These are phyloP conservation scores for Bradypodion pumilum DNA, from an alignment of 2,797 vertebrate genomes.

Conservation along the genomic window DNA sequence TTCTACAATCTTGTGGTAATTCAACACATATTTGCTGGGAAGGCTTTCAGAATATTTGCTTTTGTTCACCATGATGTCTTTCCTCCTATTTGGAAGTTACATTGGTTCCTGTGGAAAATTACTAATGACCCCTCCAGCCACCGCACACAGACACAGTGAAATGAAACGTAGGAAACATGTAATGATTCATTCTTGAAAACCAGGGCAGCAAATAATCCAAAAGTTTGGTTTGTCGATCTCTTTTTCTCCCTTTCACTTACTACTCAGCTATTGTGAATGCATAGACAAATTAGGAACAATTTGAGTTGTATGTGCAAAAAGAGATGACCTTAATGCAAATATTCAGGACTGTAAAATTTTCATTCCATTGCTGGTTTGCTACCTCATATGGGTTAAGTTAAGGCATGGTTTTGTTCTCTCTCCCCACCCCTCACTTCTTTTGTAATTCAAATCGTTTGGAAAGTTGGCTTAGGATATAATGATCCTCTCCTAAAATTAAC, in stretches of 20 bases:
- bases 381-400: constrained; percentile 69
- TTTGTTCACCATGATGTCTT: constrained; percentile 55
- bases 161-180: constrained; percentile 56
- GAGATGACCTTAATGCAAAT: constrained; percentile 28
- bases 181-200: constrained; percentile 36
- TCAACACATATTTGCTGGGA: constrained; percentile 63
- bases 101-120: constrained; percentile 41
- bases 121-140: constrained; percentile 44
- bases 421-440: constrained; percentile 46
- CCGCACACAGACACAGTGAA: not conserved
- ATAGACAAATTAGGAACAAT: constrained; percentile 31
- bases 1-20: constrained; percentile 57
- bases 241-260: not conserved
- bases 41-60: constrained; percentile 60
- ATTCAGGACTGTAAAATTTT: constrained; percentile 36
- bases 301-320: constrained; percentile 21
- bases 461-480: constrained; percentile 71
- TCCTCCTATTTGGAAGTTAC: constrained; percentile 56
- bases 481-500: constrained; percentile 72
- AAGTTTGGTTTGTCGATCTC: constrained; percentile 30
- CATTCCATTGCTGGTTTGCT: constrained; percentile 40
- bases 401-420: constrained; percentile 52
- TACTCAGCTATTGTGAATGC: constrained; percentile 49
- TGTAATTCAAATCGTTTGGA: constrained; percentile 78
- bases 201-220: constrained; percentile 51